Evolutionary conservation across 2,113 vertebrate species (phyloP).

Genomic region (Grammomys dolichurus): DNA sequence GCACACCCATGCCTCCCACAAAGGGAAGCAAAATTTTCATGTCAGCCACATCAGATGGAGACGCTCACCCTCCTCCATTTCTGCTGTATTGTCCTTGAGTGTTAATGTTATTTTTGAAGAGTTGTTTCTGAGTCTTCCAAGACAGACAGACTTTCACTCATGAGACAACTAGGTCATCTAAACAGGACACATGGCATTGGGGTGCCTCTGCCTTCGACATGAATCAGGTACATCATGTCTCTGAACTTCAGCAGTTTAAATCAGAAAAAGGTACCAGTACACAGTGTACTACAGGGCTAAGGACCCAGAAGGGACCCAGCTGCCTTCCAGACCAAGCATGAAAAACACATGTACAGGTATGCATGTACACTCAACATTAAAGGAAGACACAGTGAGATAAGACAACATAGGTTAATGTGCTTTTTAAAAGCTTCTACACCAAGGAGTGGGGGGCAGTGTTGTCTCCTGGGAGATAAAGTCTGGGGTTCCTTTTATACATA

Average conservation of each 20-base stretch:
- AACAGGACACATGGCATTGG: background rate
- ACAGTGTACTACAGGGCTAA: background rate
- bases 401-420: background rate
- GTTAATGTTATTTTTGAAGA: slow-evolving; percentile 31
- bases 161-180: background rate
- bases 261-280: background rate
- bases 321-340: too few relatives aligned
- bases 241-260: background rate
- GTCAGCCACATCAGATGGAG: background rate
- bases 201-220: background rate
- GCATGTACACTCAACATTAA: background rate
- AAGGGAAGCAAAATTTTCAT: background rate
- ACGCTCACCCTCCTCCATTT: background rate
- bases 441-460: background rate
- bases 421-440: background rate
- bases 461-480: background rate
- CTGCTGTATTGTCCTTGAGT: background rate
- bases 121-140: background rate
- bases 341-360: background rate
- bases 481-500: background rate
- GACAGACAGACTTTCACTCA: slow-evolving; percentile 5
- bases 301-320: background rate
- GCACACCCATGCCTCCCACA: background rate
- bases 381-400: background rate
- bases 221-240: background rate